Base-by-base conservation (phyloP, 2,113 vertebrate genomes). In the Mesembrinibis cayennensis region DNA sequence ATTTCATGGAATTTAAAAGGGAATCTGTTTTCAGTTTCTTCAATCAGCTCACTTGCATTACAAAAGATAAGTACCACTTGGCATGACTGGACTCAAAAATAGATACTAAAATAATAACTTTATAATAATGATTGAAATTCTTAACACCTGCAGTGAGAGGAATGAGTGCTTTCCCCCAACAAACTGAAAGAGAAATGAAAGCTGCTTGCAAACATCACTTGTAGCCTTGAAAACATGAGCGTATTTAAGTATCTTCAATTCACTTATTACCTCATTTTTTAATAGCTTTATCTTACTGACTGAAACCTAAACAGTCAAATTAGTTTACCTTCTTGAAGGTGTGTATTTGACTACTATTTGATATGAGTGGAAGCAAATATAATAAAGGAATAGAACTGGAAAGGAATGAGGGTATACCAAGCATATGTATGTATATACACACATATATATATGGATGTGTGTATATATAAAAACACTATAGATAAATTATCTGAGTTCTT, bases 41-140 rank as follows among this genome's bases (percentile, higher is more conserved):
- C 97, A 89, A 97, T 97, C 95, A 92, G 87, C 89, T 92, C 91
- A 87, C 63, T 96, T 92, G 89, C 93, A 52, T 97, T 98, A 69
- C 66, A 69, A 95, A 96, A 98, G 97, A 98, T 98, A 98, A 98
- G 97, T 98, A 98, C 96, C 82, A 79, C 56, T 95, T 91, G 91
- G 97, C 97, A 98, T 97, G 97, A 82, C 55, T 93, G 59, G 73
- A 96, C 82, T 95, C 66, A 96, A 90, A 95, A 95, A 40, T n/a
- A 79, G 55, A 94, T 95, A 97, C 97, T 98, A 98, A 98, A 97
- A 93, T 84, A 96, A 95, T 97, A 98, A 97, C 96, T 79, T 89
- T 18, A 36, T 96, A 95, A 87, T 95, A 92, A 91, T 83, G 73
- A 16, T 69, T 96, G 90, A 61, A 83, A 82, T 91, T 91, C 72